Evolutionary conservation across 1,140 invertebrate genomes (phyloP).

Genomic region (Drosophila nigromelanica): DNA sequence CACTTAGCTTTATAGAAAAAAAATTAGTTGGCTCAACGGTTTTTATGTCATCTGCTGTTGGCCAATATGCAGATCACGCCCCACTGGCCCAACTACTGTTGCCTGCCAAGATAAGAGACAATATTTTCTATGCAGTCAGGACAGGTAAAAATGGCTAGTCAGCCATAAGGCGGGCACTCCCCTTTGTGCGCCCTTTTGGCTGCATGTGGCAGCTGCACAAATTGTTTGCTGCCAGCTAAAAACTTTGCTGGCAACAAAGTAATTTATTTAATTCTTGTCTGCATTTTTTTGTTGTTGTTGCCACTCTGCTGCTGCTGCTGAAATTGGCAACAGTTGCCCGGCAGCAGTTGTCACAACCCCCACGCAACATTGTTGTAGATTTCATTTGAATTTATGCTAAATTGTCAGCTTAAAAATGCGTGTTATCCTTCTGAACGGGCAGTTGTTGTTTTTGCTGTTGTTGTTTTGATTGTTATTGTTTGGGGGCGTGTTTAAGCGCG

Average conservation of each 20-base stretch:
- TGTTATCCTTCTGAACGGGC: constrained; percentile 65
- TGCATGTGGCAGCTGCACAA: constrained; percentile 67
- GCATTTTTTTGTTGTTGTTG: constrained; percentile 21
- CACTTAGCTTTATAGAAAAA: constrained; percentile 61
- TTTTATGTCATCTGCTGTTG: constrained; percentile 57
- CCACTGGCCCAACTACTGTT: constrained; percentile 1
- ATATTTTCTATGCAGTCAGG: constrained; percentile 47
- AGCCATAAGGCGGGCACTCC: constrained; percentile 29
- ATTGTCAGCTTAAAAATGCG: constrained; percentile 71
- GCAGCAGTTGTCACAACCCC: constrained; percentile 28
- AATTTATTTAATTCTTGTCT: constrained; percentile 74
- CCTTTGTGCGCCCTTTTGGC: constrained; percentile 16
- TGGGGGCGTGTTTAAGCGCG: constrained; percentile 25
- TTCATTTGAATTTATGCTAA: constrained; percentile 81
- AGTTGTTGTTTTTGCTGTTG: constrained; percentile 6
- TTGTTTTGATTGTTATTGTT: constrained; percentile 29
- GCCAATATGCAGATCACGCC: constrained; percentile 25
- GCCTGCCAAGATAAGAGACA: constrained; percentile 45
- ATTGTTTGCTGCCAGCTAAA: constrained; percentile 72
- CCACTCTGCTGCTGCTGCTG: constrained; percentile 42
- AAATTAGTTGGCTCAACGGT: constrained; percentile 55
- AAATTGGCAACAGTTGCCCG: constrained; percentile 68
- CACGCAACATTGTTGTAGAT: constrained; percentile 52
- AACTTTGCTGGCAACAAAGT: constrained; percentile 73
- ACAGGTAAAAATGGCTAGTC: constrained; percentile 47